Conservation (phyloP, 2,113 vertebrate species). For the Atherinomorus stipes region DNA sequence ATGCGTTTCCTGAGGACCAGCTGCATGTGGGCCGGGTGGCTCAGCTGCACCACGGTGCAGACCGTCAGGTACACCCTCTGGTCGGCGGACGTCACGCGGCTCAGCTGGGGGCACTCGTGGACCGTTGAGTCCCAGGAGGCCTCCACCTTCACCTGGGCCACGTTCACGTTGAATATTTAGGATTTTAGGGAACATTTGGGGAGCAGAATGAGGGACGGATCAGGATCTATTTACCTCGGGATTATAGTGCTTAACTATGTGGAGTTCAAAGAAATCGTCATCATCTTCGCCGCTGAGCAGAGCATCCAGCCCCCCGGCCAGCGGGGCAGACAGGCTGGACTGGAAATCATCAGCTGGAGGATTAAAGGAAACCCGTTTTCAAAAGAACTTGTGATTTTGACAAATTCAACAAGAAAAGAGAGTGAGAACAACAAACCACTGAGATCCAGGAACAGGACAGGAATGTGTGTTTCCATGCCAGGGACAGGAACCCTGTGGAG, state of each 20-base stretch:
- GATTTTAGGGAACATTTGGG: background rate
- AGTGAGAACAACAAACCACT: conserved; percentile 83
- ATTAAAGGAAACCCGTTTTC: conserved; percentile 14
- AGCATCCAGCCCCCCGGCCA: conserved; percentile 90
- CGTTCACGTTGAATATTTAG: background rate
- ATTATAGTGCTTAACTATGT: conserved; percentile 69
- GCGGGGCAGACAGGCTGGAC: conserved; percentile 52
- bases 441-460: conserved; percentile 95
- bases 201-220: background rate
- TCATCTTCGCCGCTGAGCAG: conserved; percentile 89
- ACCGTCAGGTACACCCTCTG: conserved; percentile 92
- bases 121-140: conserved; percentile 96
- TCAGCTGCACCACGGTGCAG: conserved; percentile 87
- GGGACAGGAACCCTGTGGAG: conserved; percentile 90
- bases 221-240: conserved; percentile 81
- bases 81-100: conserved; percentile 80
- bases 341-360: conserved; percentile 84
- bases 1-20: conserved; percentile 93
- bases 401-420: background rate
- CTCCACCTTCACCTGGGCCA: conserved; percentile 89
- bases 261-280: conserved; percentile 91
- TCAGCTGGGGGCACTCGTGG: conserved; percentile 90
- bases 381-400: background rate
- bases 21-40: conserved; percentile 94
- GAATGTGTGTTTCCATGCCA: conserved; percentile 97